Percentiles rank a stretch among this genome's conserved stretches.
Conservation (phyloP, 2,888 invertebrate species). For the Perizoma flavofasciatum region DNA sequence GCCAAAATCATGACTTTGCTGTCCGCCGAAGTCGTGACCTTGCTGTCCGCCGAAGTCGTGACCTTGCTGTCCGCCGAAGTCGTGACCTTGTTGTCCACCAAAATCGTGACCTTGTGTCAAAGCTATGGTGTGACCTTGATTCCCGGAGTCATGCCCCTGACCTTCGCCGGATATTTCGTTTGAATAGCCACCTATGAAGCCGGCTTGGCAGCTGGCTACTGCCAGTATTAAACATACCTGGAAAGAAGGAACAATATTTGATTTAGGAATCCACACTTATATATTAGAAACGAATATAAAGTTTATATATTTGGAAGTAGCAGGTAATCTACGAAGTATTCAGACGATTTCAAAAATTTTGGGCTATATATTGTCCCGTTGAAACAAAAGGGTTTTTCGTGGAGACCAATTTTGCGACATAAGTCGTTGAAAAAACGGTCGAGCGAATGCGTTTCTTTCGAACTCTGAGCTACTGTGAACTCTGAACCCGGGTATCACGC, state of each 20-base stretch:
- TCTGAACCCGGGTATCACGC: too few relatives aligned
- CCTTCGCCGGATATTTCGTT: constrained; percentile 54
- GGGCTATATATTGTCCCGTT: too few relatives aligned
- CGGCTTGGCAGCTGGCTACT: constrained; percentile 74
- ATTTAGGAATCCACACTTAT: too few relatives aligned
- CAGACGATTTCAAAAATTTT: too few relatives aligned
- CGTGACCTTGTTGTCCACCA: constrained; percentile 31
- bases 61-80: constrained; percentile 34
- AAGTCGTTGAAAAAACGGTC: too few relatives aligned
- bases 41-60: constrained; percentile 37
- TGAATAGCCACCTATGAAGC: constrained; percentile 54
- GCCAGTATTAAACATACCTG: constrained; percentile 76
- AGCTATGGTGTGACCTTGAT: constrained; percentile 44
- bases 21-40: constrained; percentile 35
- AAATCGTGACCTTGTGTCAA: constrained; percentile 41
- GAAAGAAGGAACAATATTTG: constrained; percentile 23
- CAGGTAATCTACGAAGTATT: too few relatives aligned
- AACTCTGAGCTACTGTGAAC: too few relatives aligned
- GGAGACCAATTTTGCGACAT: too few relatives aligned
- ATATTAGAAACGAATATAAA: too few relatives aligned
- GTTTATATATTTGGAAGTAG: too few relatives aligned
- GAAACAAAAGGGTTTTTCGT: too few relatives aligned
- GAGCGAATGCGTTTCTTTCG: too few relatives aligned
- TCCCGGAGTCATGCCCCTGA: constrained; percentile 51
- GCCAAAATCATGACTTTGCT: constrained; percentile 28